Evolutionary conservation across 1,140 invertebrate genomes (phyloP), one percentile per base, ranked within the genome.

Genomic region (Holotrichia oblita): DNA sequence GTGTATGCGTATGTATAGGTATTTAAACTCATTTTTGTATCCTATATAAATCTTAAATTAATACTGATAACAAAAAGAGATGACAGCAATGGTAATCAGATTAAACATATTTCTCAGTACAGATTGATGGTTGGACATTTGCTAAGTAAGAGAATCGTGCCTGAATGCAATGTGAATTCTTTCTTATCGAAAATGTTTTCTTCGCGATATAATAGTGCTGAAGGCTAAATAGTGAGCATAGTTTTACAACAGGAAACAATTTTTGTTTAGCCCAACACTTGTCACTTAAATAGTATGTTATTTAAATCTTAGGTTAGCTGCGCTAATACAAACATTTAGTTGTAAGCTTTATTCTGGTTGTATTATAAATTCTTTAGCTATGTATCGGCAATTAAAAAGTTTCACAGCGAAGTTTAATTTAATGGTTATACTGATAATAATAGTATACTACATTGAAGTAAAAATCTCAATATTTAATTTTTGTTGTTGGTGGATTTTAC

Each of bases 21-120:
- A 61, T 61, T 14, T n/a, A 61, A 17, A 9, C 17, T 22, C 27
- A 34, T 34, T 34, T 34, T 34, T 34, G 59, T 22, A 64, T 22
- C 7, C 8, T 34, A 34, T 48, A 34, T 20, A 9, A 12, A 12
- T 1, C 14, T 69, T 27, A 69, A 69, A 0, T 69, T 69, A 69
- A 69, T 12, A 27, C 7, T 27, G 27, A 69, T 69, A 69, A 69
- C 61, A 12, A 22, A 34, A 69, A 14, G 22, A 69, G 22, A 27
- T 8, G 61, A 69, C 61, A 69, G 20, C 22, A 12, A 69, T 22
- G 8, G 61, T 69, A 69, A 69, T 69, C 61, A 69, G 61, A 69
- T 69, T 69, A 27, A 27, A 24, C 61, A 14, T 20, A 27, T 34
- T 69, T 69, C 61, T 69, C 22, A 34, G 61, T 69, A 69, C 22